phyloP scores from a whole-genome alignment of 2,888 invertebrate genomes.

The Oligia fasciuncula region DNA sequence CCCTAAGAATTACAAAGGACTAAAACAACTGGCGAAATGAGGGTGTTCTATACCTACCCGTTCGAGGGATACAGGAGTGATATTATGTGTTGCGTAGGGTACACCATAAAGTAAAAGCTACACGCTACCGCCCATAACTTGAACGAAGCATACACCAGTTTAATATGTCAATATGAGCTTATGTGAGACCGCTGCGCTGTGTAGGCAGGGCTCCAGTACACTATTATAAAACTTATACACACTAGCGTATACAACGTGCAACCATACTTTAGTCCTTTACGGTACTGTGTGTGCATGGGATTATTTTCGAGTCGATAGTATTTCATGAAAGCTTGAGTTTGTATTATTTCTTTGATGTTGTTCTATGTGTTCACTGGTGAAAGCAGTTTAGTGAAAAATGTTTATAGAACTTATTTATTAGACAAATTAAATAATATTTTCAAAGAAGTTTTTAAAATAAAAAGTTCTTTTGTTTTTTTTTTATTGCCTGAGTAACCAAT shows the following conservation, averaged over 20 bases:
- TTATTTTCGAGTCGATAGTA: constrained; percentile 13
- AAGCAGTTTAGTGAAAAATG: constrained; percentile 9
- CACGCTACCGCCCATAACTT: constrained; percentile 21
- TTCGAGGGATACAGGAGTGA: neutral
- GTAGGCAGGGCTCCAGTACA: constrained; percentile 20
- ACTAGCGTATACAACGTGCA: constrained; percentile 15
- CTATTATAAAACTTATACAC: constrained; percentile 25
- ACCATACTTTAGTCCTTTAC: constrained; percentile 10
- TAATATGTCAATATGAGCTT: constrained; percentile 54
- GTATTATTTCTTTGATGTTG: constrained; percentile 13
- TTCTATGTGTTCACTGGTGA: neutral
- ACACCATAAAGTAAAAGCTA: neutral
- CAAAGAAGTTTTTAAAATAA: constrained; percentile 5
- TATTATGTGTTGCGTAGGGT: neutral
- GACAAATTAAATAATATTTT: constrained; percentile 1
- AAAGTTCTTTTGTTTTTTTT: neutral
- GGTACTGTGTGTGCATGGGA: neutral
- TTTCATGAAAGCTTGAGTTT: neutral
- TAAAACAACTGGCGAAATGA: neutral
- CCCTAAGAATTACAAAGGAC: neutral
- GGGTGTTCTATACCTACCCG: no score
- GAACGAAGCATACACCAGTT: constrained; percentile 22
- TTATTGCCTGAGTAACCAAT: neutral
- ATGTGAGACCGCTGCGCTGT: constrained; percentile 20
- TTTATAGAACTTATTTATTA: constrained; percentile 10